Conservation (phyloP, 2,797 vertebrate species). For the Gallinago stenura region DNA sequence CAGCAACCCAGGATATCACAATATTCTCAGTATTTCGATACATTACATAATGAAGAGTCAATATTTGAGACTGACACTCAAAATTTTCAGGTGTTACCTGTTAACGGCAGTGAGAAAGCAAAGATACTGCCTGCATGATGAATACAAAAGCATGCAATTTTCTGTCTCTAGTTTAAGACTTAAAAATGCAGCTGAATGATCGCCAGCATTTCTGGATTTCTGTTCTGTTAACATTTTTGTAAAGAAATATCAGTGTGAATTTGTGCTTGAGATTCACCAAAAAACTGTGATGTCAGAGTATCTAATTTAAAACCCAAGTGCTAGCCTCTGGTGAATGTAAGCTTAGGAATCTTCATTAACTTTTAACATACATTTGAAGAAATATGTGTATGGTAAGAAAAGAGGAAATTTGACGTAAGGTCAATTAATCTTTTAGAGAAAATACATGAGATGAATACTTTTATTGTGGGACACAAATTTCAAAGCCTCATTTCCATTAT, state of each 20-base stretch:
- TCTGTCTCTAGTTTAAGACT: not conserved
- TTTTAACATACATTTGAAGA: not conserved
- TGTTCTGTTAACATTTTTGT: not conserved
- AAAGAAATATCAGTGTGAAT: not conserved
- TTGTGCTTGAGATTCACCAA: not conserved
- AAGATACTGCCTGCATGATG: not conserved
- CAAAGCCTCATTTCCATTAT: not conserved
- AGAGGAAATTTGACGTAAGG: not conserved
- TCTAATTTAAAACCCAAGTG: not conserved
- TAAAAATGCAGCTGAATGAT: not conserved
- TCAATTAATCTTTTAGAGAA: not conserved
- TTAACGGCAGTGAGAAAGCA: not conserved
- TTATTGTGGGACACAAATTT: not conserved
- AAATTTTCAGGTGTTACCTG: not conserved
- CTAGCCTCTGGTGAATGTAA: not conserved
- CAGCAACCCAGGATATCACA: not conserved
- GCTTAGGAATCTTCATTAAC: not conserved
- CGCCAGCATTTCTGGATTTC: not conserved
- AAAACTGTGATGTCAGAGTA: not conserved
- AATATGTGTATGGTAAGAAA: not conserved
- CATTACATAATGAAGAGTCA: not conserved
- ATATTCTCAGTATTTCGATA: not conserved
- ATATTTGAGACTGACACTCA: not conserved
- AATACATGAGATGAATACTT: not conserved
- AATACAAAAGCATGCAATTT: not conserved